phyloP scores from a whole-genome alignment of 92 coral and sea anemone genomes.

The Palythoa caribaeorum region DNA sequence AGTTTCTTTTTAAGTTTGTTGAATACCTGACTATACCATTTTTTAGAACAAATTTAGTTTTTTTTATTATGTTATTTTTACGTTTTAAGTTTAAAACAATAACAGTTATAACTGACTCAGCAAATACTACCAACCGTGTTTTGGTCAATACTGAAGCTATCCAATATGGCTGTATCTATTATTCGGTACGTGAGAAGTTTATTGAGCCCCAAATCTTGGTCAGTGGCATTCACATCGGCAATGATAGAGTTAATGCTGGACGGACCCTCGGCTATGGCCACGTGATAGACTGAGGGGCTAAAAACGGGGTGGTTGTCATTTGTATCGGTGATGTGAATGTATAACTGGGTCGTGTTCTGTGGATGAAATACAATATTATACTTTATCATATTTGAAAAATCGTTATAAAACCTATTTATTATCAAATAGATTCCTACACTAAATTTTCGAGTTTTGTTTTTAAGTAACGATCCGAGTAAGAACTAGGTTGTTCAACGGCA shows the following conservation, averaged over 20 bases:
- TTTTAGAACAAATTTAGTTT: no score
- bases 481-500: no score
- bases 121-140: constrained; percentile 62
- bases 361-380: background rate
- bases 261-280: constrained; percentile 49
- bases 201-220: constrained; percentile 62
- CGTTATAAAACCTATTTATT: no score
- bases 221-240: constrained; percentile 64
- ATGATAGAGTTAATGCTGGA: constrained; percentile 30
- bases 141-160: constrained; percentile 64
- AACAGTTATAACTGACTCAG: background rate
- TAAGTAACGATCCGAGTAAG: no score
- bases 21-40: no score
- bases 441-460: no score
- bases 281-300: constrained; percentile 19
- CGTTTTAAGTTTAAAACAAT: no score
- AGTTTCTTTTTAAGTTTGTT: no score
- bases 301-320: constrained; percentile 34
- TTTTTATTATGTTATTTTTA: no score
- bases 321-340: constrained; percentile 21
- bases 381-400: background rate
- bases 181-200: constrained; percentile 63
- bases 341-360: constrained; percentile 24
- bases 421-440: no score
- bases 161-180: constrained; percentile 36